Evolutionary conservation across 1,140 invertebrate genomes (phyloP), one percentile per base, ranked within the genome.

Genomic region (Drosophila dunni): DNA sequence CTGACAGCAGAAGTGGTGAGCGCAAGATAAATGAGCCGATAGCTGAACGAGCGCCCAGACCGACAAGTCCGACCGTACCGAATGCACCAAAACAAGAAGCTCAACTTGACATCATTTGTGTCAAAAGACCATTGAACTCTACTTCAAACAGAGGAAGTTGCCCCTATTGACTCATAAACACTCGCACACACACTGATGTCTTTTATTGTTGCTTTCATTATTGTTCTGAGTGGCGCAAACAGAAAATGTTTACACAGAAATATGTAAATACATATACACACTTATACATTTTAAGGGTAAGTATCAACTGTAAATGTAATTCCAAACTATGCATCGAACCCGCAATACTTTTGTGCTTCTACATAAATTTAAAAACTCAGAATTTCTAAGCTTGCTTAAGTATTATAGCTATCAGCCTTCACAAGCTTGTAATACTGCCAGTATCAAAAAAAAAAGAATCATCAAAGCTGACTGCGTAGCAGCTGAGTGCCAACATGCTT

Each of bases 71-170:
- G 9, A 11, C 15, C 10, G 7, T 1, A 36, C 46, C 70, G 57
- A 74, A 56, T 69, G 65, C 62, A 70, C 13, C 68, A 46, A 38
- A 63, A 50, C 69, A 64, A 78, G 78, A 78, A 81, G 79, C 90
- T 91, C 82, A 91, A 91, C 90, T 91, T 91, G 90, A 90, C 89
- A 91, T 85, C 89, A 91, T 91, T 91, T 90, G 76, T 90, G 90
- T 91, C 89, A 90, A 91, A 91, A 91, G 90, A 90, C 85, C 90
- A 91, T 90, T 91, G 90, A 91, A 91, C 90, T 91, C 78, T 89
- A 50, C 90, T 91, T 76, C 85, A 50, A 61, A 79, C 69, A 54
- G 76, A 65, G 62, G 78, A 70, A 68, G 72, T 75, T 63, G 54
- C 56, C 36, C 57, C 51, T 36, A 36, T 29, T 17, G 44, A 64